These are phyloP conservation scores for Sarcophaga peregrina DNA, from an alignment of 1,140 invertebrate species.

Conservation along the genomic window DNA sequence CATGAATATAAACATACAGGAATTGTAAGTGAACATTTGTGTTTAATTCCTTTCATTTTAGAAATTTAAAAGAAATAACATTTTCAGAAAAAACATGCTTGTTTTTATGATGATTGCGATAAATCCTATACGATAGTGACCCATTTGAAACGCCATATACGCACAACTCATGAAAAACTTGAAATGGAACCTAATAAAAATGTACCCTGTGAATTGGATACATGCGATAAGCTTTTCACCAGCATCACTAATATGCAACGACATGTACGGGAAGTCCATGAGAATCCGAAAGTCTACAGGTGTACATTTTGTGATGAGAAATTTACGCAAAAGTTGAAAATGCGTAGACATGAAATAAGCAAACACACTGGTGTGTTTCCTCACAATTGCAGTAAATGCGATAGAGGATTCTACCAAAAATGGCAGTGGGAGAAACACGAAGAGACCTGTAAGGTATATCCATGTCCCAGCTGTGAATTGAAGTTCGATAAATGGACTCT, in stretches of 20 bases:
- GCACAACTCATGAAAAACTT: constrained; percentile 57
- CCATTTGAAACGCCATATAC: constrained; percentile 60
- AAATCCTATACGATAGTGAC: constrained; percentile 59
- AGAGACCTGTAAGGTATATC: constrained; percentile 56
- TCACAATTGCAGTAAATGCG: constrained; percentile 55
- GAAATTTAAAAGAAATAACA: neutral
- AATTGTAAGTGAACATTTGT: constrained; percentile 51
- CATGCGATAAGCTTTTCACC: constrained; percentile 59
- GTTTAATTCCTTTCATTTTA: neutral
- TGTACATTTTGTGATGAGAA: constrained; percentile 55
- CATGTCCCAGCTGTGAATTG: constrained; percentile 48
- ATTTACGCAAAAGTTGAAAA: constrained; percentile 62
- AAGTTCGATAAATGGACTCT: constrained; percentile 61
- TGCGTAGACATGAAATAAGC: constrained; percentile 59
- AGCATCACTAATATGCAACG: constrained; percentile 56
- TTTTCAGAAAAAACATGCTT: constrained; percentile 60
- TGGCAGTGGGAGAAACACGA: constrained; percentile 59
- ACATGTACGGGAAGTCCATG: constrained; percentile 58
- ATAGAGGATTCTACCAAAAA: constrained; percentile 56
- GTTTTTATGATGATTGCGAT: constrained; percentile 56
- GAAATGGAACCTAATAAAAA: constrained; percentile 48
- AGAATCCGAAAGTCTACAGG: constrained; percentile 54
- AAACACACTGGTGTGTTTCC: constrained; percentile 60
- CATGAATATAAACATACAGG: constrained; percentile 63
- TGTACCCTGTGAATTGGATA: constrained; percentile 52